phyloP scores from a whole-genome alignment of 2,113 vertebrate genomes.

The Procapra przewalskii region DNA sequence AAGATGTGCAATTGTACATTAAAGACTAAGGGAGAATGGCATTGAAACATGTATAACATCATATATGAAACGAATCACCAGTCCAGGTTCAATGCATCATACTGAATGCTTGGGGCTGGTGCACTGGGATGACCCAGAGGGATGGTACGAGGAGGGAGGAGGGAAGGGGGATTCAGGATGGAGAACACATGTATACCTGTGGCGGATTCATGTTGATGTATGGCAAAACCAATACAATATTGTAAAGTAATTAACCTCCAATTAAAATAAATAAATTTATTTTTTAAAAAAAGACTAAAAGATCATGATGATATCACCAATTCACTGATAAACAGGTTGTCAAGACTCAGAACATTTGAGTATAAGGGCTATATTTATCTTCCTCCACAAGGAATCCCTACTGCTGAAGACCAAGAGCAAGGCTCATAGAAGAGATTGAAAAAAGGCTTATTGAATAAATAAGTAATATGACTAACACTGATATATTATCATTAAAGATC shows the following conservation, averaged over 20 bases:
- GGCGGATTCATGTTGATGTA: no score
- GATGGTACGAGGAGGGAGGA: no score
- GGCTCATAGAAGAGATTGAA: neutral
- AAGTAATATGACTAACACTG: neutral
- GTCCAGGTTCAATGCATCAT: no score
- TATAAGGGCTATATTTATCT: neutral
- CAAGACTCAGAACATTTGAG: neutral
- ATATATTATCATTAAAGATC: neutral
- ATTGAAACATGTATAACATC: no score
- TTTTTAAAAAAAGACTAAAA: neutral
- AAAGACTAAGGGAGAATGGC: neutral
- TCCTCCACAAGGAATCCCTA: neutral
- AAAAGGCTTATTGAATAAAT: neutral
- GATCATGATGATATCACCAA: neutral
- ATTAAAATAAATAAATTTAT: no score
- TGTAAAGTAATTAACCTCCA: no score
- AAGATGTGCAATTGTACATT: neutral
- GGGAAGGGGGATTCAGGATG: no score
- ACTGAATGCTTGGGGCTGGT: no score
- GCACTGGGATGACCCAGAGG: no score
- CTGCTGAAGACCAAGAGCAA: neutral
- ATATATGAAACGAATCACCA: accelerated
- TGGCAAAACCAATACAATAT: no score
- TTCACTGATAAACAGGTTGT: neutral
- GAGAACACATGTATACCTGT: no score